A percentile compares a stretch with the other conserved stretches of the same genome.
These are phyloP conservation scores for Cololabis saira DNA, from an alignment of 2,113 vertebrate species.

Conservation along the genomic window DNA sequence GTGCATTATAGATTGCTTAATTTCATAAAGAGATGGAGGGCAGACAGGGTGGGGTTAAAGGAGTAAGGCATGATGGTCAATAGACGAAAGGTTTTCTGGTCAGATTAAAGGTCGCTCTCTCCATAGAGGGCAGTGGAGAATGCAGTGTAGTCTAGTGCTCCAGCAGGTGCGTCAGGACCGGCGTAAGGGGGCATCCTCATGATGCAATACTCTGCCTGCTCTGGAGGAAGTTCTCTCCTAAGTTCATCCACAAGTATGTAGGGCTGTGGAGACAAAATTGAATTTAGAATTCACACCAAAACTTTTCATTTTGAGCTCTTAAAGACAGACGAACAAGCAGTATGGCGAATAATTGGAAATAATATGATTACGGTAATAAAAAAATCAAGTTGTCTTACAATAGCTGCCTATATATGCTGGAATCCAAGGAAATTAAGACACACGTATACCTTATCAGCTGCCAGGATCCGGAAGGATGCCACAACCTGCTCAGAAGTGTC, in stretches of 20 bases:
- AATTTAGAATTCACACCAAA: not conserved
- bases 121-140: conserved; percentile 96
- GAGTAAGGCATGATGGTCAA: conserved; percentile 12
- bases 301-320: conserved; percentile 20
- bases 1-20: conserved; percentile 37
- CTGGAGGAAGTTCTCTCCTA: conserved; percentile 89
- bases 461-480: conserved; percentile 94
- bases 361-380: conserved; percentile 24
- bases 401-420: conserved; percentile 11
- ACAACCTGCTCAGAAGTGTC: conserved; percentile 96
- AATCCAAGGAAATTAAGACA: conserved; percentile 4
- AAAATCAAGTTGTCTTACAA: conserved; percentile 22
- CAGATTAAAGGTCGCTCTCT: conserved; percentile 92
- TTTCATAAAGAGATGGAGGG: conserved; percentile 26
- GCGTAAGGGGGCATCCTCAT: conserved; percentile 89
- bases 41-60: not conserved
- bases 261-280: conserved; percentile 74
- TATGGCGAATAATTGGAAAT: conserved; percentile 22
- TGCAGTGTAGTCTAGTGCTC: conserved; percentile 92
- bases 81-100: conserved; percentile 28
- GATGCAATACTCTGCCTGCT: conserved; percentile 94
- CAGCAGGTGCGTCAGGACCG: conserved; percentile 78
- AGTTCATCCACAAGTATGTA: conserved; percentile 93
- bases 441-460: conserved; percentile 90
- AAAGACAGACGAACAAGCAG: conserved; percentile 29